Base-by-base conservation (phyloP, 2,113 vertebrate species). In the Nettapus auritus region DNA sequence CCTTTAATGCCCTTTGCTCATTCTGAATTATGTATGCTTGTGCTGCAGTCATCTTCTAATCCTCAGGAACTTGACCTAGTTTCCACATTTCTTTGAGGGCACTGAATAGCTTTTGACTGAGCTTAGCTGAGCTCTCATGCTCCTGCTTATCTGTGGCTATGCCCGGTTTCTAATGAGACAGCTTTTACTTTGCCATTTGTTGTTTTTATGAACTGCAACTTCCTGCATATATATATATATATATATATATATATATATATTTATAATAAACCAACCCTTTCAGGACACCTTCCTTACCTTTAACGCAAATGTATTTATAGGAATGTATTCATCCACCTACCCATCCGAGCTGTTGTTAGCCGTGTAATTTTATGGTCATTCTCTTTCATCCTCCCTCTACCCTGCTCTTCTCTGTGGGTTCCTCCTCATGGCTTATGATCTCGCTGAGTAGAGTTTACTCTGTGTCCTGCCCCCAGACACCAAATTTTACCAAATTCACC, bases 371-470 rank as follows among this genome's bases (percentile, higher is more conserved):
- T 48, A n/a, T 6, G 28, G 25, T 44, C 53, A 18, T 53, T 75
- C 42, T 64, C 48, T 46, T 80, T 60, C 64, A 55, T 50, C 36
- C 33, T 74, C 36, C 12, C 15, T 87, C 53, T 23, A 28, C 34
- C 13, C 12, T 74, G 18, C 16, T 44, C 28, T 44, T 59, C 16
- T 75, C 13, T 17, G 8, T 26, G 53, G 38, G 9, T 21, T 81
- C 23, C 3, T 87, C n/a, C 31, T 81, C 11, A 7, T 25, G 55
- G 11, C 4, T 53, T 73, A 57, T 0, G 0, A 6, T 69, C 36
- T 78, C 0, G 6, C 56, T 31, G 19, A 56, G 13, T 29, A 29
- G 8, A 6, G 20, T 75, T 89, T 53, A 26, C 17, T 64, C 28
- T 73, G 16, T 68, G 36, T 4, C 34, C 23, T 13, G 34, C 8